Base-by-base conservation (phyloP, 2,113 vertebrate genomes). In the Crocuta crocuta region DNA sequence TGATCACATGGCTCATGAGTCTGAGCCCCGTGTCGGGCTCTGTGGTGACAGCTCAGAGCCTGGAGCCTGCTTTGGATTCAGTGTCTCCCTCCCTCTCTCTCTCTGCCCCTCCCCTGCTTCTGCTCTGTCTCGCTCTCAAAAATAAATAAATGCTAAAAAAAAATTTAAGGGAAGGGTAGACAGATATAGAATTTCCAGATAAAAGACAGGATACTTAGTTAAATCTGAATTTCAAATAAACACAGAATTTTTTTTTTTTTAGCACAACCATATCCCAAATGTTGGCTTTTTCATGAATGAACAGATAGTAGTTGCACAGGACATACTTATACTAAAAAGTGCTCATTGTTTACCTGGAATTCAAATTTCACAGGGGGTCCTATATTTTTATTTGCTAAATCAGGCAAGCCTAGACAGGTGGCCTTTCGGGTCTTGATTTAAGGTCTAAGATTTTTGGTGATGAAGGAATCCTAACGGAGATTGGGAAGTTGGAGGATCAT, bases 371-470 rank as follows among this genome's bases (percentile, higher is more conserved):
- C 21, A 31, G 76, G 12, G 0, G 33, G 1, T 55, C 11, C 43
- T 89, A 0, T 82, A 86, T 94, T 89, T 97, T 94, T 79, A 92
- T 81, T 95, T 97, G 73, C 45, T 96, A 94, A 87, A 83, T 87
- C 58, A 87, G 68, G 33, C 84, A 96, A 78, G 31, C 4, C 5
- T 55, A 61, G 68, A 73, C 23, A 35, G 45, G 21, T 48, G n/a
- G 74, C 23, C 45, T 65, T 81, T 93, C 16, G 71, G 48, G 58
- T 85, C 24, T 95, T 70, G 6, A 88, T 87, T 70, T 85, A 82
- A 96, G 55, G 81, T 48, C 66, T 55, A 71, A 68, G 26, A 73
- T 55, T 78, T 87, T 84, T 23, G 11, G 43, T 84, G 63, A 55
- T 80, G 45, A 58, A 71, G 19, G 55, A 94, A 93, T 81, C 55